Conservation (phyloP, 2,113 vertebrate genomes). For the Herpailurus yagouaroundi region DNA sequence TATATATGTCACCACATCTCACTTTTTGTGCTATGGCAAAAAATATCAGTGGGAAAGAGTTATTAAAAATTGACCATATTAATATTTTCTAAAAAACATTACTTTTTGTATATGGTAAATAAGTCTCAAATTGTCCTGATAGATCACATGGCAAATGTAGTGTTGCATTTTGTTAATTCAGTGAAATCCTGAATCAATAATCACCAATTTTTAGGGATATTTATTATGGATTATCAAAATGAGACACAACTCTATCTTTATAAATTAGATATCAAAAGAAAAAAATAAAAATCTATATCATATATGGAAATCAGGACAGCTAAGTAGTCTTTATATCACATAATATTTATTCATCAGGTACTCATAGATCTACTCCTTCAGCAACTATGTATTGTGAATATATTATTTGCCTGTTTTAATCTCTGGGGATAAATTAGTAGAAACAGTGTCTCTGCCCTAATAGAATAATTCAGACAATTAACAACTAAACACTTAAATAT, state of each 20-base stretch:
- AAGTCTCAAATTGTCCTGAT: not conserved
- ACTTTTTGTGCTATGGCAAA: not conserved
- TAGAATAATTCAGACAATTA: not conserved
- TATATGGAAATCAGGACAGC: not conserved
- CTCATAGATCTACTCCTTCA: not conserved
- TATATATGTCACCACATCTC: not conserved
- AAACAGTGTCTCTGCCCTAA: not conserved
- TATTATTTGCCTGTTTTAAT: not conserved
- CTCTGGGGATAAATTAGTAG: not conserved
- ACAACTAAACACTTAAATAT: not conserved
- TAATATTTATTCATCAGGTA: not conserved
- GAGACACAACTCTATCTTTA: not conserved
- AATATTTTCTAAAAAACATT: not conserved
- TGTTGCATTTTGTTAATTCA: slow-evolving; percentile 11
- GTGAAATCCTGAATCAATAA: not conserved
- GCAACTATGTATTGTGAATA: not conserved
- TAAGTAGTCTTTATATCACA: not conserved
- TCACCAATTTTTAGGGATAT: not conserved
- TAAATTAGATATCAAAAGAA: not conserved
- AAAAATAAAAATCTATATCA: not conserved
- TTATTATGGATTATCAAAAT: slow-evolving; percentile 4
- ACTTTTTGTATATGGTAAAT: not conserved
- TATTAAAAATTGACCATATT: not conserved
- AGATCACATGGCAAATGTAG: not conserved
- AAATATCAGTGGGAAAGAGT: not conserved